phyloP scores from a whole-genome alignment of 2,797 vertebrate species.

The Pipistrellus nathusii region DNA sequence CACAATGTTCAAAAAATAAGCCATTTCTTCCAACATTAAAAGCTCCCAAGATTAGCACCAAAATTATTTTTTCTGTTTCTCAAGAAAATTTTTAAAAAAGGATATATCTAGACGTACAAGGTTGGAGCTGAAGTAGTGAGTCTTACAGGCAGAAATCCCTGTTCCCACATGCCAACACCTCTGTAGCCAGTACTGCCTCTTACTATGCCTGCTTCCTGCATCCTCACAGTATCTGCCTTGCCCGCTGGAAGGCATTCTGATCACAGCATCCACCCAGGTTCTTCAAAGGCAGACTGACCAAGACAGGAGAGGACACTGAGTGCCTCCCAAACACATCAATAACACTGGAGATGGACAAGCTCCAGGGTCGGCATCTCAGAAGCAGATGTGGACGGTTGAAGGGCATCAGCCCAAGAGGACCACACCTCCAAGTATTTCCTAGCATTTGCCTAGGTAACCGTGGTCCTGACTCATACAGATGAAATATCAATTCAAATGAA shows the following conservation, averaged over 20 bases:
- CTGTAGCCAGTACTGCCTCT: background rate
- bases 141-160: background rate
- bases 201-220: background rate
- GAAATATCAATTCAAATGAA: conserved; percentile 24
- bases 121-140: background rate
- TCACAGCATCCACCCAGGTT: background rate
- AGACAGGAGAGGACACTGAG: background rate
- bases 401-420: background rate
- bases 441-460: background rate
- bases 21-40: background rate
- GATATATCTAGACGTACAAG: background rate
- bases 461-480: background rate
- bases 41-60: background rate
- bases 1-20: background rate
- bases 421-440: background rate
- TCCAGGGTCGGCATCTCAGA: background rate
- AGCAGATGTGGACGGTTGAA: background rate
- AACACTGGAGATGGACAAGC: background rate
- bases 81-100: background rate
- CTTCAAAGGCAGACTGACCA: background rate
- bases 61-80: background rate
- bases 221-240: background rate
- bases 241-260: background rate
- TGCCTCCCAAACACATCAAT: background rate
- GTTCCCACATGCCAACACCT: too few species aligned